Percentiles rank a stretch among this genome's conserved stretches.
phyloP scores from a whole-genome alignment of 2,113 vertebrate genomes.

The Zosterops hypoxanthus region DNA sequence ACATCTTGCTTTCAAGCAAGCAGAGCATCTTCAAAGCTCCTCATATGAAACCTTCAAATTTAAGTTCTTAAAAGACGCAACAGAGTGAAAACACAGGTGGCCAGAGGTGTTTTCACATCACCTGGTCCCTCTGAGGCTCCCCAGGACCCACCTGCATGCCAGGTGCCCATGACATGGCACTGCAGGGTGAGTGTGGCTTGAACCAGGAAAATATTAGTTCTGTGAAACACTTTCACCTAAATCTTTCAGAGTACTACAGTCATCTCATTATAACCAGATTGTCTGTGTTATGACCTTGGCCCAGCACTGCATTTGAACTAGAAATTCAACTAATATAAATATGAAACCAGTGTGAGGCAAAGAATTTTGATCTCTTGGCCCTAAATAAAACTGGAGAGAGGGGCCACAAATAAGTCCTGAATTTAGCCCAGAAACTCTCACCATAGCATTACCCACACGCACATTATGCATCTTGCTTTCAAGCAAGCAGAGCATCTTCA shows the following conservation, averaged over 20 bases:
- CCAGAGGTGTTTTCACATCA: neutral
- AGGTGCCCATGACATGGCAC: conserved; percentile 81
- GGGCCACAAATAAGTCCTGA: neutral
- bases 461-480: rapidly evolving
- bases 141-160: conserved; percentile 85
- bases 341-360: neutral
- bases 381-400: neutral
- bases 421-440: neutral
- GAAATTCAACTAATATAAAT: neutral
- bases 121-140: neutral
- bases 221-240: neutral
- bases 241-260: neutral
- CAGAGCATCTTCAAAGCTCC: neutral
- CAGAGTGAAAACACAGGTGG: rapidly evolving
- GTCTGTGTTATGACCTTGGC: too few species aligned
- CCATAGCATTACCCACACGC: rapidly evolving
- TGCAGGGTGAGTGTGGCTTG: conserved; percentile 77
- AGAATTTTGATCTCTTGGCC: neutral
- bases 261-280: neutral
- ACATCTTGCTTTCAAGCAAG: rapidly evolving
- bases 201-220: neutral
- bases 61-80: neutral
- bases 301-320: neutral
- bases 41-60: rapidly evolving
- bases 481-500: neutral